Evolutionary conservation across 1,140 invertebrate species (phyloP).

Genomic region (Calephelis nemesis): DNA sequence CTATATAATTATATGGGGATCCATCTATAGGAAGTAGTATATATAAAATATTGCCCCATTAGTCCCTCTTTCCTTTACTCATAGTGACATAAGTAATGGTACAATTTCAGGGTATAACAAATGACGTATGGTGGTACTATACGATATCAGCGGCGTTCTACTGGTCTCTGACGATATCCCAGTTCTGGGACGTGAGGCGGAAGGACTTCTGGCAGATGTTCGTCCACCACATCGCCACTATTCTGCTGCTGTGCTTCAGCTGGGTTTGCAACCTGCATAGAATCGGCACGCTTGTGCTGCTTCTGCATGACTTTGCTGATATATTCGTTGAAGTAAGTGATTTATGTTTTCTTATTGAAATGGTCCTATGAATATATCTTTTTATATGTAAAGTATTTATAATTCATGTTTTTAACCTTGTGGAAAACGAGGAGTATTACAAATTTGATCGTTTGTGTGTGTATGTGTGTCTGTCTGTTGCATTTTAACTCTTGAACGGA

Average conservation of each 20-base stretch:
- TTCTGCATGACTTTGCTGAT: conserved; percentile 97
- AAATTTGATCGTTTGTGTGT: too few species aligned
- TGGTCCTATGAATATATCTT: too few species aligned
- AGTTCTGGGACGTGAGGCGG: conserved; percentile 95
- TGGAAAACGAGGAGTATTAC: too few species aligned
- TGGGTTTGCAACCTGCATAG: conserved; percentile 97
- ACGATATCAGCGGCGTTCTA: conserved; percentile 97
- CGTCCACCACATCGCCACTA: conserved; percentile 96
- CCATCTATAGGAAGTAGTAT: too few species aligned
- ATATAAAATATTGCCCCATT: too few species aligned
- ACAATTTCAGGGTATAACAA: conserved; percentile 81
- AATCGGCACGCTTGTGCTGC: conserved; percentile 94
- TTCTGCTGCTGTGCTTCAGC: conserved; percentile 93
- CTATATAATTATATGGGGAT: too few species aligned
- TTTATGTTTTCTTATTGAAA: background rate
- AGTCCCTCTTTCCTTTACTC: too few species aligned
- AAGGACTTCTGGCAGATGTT: conserved; percentile 99
- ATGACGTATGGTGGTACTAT: conserved; percentile 96
- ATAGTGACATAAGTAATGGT: background rate
- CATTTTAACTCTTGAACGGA: too few species aligned
- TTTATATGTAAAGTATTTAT: too few species aligned
- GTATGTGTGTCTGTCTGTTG: too few species aligned
- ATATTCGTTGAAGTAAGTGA: conserved; percentile 91
- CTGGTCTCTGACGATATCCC: conserved; percentile 94
- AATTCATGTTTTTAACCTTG: too few species aligned